Base-by-base conservation (phyloP, 2,888 invertebrate species). In the Lissocephala sabroskyi region DNA sequence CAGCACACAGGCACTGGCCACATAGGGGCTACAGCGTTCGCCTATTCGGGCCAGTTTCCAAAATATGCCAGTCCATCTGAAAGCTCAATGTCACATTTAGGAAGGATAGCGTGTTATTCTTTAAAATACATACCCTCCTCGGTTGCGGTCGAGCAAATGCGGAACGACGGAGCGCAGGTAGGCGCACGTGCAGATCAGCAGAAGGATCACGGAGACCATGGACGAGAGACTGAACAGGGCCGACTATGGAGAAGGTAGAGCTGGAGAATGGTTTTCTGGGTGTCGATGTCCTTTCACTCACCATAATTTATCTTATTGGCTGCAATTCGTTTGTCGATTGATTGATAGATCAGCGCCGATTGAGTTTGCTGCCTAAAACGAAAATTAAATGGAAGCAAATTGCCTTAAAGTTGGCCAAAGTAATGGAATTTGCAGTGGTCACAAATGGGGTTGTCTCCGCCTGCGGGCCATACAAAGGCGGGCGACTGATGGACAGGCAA, bases 371-470 rank as follows among this genome's bases (percentile, higher is more conserved):
- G 39, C 45, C 70, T 65, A 45, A 63, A 70, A 65, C 66, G 59
- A 57, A 45, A 45, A 65, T 65, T 45, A 63, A 70, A 65, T 70
- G 59, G 56, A 45, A 45, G 18, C 50, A 60, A 67, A 65, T 64
- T 65, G 65, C 65, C 68, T 51, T 49, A 23, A 39, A 52, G 62
- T 49, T n/a, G 52, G 55, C 33, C 49, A 65, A 65, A 57, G 61
- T 43, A 65, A 65, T 65, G 55, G 63, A 65, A 70, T 65, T 70
- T 70, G 42, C 35, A 61, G 56, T 68, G 62, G 71, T 71, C 64
- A 37, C 67, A 66, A 63, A 3, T 30, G n/a, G 9, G 10, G n/a
- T 30, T 11, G 30, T 45, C 52, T 60, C 39, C 19, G 57, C 57
- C 60, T 57, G 59, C 65, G 7, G 19, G 41, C 18, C 28, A 39